A percentile compares a stretch with the other conserved stretches of the same genome.
phyloP scores from a whole-genome alignment of 2,888 invertebrate species.

The Endotricha flammealis region DNA sequence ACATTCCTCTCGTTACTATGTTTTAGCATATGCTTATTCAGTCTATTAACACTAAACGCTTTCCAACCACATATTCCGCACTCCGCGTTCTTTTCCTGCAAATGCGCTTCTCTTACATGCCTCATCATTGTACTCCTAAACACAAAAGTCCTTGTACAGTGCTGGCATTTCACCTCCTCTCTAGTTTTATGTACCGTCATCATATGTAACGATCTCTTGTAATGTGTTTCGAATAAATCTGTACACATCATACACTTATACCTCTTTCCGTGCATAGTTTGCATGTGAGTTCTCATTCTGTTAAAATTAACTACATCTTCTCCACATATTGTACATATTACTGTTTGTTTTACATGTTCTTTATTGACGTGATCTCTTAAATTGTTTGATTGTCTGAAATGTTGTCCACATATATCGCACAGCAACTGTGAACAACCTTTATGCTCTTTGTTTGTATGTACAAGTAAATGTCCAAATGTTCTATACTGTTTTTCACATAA shows the following conservation, averaged over 20 bases:
- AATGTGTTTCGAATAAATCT: slow-evolving; percentile 29
- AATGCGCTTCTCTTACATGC: slow-evolving; percentile 32
- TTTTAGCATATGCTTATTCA: slow-evolving; percentile 26
- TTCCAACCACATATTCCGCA: slow-evolving; percentile 48
- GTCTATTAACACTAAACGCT: slow-evolving; percentile 19
- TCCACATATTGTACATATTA: slow-evolving; percentile 31
- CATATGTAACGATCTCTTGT: slow-evolving; percentile 27
- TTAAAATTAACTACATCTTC: slow-evolving; percentile 38
- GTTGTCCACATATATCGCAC: slow-evolving; percentile 36
- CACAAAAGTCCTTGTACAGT: slow-evolving; percentile 33
- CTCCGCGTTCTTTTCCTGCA: slow-evolving; percentile 36
- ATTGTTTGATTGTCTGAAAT: slow-evolving; percentile 26
- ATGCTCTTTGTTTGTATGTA: slow-evolving; percentile 34
- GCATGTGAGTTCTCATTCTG: slow-evolving; percentile 43
- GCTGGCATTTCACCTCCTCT: slow-evolving; percentile 25
- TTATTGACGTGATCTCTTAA: slow-evolving; percentile 30
- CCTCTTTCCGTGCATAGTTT: slow-evolving; percentile 24
- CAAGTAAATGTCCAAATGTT: slow-evolving; percentile 29
- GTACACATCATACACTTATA: slow-evolving; percentile 25
- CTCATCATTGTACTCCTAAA: slow-evolving; percentile 28
- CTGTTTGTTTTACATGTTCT: slow-evolving; percentile 26
- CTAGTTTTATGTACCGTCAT: slow-evolving; percentile 25
- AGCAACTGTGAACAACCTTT: slow-evolving; percentile 24
- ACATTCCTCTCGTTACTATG: slow-evolving; percentile 33
- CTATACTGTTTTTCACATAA: slow-evolving; percentile 27